These are phyloP conservation scores for Podarcis muralis DNA, from an alignment of 2,113 vertebrate genomes.

Conservation along the genomic window DNA sequence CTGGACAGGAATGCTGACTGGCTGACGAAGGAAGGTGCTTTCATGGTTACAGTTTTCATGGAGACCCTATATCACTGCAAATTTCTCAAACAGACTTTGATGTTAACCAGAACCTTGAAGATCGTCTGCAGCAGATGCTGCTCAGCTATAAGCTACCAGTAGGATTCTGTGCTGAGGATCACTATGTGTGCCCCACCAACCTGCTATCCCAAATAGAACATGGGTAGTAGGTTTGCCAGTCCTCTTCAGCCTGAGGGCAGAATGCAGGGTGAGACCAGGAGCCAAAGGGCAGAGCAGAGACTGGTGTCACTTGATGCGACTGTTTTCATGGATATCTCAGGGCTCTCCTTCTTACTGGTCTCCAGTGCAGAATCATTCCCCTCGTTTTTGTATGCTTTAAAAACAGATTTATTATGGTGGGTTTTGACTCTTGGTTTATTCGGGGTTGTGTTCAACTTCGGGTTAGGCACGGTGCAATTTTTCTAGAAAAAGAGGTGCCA, in stretches of 20 bases:
- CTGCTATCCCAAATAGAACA: background rate
- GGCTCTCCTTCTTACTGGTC: background rate
- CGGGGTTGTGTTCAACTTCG: too few relatives aligned
- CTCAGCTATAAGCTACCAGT: background rate
- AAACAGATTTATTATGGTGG: background rate
- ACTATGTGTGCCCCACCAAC: background rate
- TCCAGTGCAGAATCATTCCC: background rate
- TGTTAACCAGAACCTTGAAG: background rate
- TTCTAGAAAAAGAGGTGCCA: too few relatives aligned
- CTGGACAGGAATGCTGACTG: background rate
- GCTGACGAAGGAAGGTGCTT: background rate
- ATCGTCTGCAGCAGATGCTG: background rate
- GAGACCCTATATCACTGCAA: background rate
- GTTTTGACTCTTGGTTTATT: too few relatives aligned
- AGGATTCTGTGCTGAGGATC: background rate
- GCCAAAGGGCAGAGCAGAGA: background rate
- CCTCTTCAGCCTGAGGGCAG: background rate
- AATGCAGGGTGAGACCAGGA: background rate
- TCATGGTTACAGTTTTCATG: background rate
- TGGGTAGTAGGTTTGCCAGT: background rate
- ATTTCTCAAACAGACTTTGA: slow-evolving; percentile 10
- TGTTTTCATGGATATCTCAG: background rate
- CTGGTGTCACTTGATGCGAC: background rate
- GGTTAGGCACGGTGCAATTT: too few relatives aligned
- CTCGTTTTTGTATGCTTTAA: background rate